These are phyloP conservation scores for Amia ocellicauda DNA, from an alignment of 2,113 vertebrate genomes.

Conservation along the genomic window DNA sequence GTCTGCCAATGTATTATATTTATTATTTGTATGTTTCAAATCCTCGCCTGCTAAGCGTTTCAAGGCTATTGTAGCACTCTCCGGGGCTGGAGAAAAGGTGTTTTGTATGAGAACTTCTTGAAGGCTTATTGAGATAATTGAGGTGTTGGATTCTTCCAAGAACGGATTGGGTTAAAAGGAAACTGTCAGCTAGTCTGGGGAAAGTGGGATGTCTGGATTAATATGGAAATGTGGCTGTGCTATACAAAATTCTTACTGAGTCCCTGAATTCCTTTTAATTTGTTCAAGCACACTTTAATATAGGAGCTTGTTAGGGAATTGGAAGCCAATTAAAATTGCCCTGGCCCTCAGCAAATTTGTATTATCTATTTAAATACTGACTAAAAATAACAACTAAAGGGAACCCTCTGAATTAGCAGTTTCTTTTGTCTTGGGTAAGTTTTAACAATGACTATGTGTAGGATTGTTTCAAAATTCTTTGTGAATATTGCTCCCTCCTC, in stretches of 20 bases:
- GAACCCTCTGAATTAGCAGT: no score
- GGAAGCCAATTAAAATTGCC: no score
- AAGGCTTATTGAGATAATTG: background rate
- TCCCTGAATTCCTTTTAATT: background rate
- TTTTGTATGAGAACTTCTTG: background rate
- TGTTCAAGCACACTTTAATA: background rate
- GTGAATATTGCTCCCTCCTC: no score
- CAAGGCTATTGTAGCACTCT: conserved; percentile 30
- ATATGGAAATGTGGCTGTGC: background rate
- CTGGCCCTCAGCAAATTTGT: no score
- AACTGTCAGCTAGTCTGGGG: background rate
- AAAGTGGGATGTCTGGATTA: conserved; percentile 5
- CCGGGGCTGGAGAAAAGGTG: background rate
- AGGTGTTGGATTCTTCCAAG: background rate
- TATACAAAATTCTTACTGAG: background rate
- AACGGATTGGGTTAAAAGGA: background rate
- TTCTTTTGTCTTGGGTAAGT: no score
- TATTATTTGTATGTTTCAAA: conserved; percentile 41
- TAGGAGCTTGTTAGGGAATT: no score
- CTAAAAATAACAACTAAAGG: no score
- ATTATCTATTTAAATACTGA: no score
- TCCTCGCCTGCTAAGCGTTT: conserved; percentile 23
- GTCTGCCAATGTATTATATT: conserved; percentile 28
- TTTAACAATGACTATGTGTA: no score
- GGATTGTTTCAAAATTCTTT: no score